Evolutionary conservation across 2,888 invertebrate genomes (phyloP), one percentile per base, ranked within the genome.

Genomic region (Tineola bisselliella): DNA sequence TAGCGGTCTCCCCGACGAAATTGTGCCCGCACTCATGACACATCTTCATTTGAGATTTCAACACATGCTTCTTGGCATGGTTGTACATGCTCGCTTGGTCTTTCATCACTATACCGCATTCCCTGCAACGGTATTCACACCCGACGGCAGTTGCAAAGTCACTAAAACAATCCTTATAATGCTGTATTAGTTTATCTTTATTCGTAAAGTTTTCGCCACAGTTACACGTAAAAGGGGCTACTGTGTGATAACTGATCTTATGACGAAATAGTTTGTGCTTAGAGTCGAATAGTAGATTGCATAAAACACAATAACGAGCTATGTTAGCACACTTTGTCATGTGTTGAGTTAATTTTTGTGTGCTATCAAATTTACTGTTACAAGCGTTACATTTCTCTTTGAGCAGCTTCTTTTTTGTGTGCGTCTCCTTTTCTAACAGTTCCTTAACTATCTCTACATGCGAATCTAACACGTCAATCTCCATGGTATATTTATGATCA

Each of bases 1-100:
- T 67, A 1, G 73, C 74, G 15, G 81, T 79, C 64, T 68, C 68
- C 0, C 80, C 78, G 25, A 68, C 64, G 61, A 80, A 81, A 0
- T 63, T 70, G 19, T 80, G 81, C 0, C 82, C 78, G 62, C 86
- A 86, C 30, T 80, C 69, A 67, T 83, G 82, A 72, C 86, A 86
- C 13, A 75, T 68, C 38, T 67, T 76, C 62, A 77, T 72, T 8
- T 78, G 72, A 1, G 72, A 65, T 61, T 79, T 79, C 3, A 75
- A 63, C 4, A 87, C 65, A 68, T 88, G 87, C 4, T 71, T 65
- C 64, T 76, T 82, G 0, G 76, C 84, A 71, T 88, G 88, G 44
- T 71, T 74, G 62, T 81, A 87, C 1, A 87, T 61, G 13, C 74
- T 72, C 44, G 78, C 76, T 62, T 81, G 68, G 31, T 84, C 79